These are phyloP conservation scores for Strix occidentalis DNA, from an alignment of 2,797 vertebrate species.

Conservation along the genomic window DNA sequence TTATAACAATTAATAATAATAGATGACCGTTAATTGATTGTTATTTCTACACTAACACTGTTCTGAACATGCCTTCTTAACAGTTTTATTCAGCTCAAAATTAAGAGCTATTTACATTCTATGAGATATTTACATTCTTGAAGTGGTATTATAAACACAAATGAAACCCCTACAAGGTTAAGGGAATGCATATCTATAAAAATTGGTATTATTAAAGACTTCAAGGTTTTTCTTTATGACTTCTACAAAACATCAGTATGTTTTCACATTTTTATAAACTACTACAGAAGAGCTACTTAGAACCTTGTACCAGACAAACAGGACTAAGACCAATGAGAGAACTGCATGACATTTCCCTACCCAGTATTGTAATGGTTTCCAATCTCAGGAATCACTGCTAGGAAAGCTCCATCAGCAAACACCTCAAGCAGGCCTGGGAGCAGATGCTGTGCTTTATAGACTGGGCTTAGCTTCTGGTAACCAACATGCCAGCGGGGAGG, in stretches of 20 bases:
- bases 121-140: neutral
- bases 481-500: accelerated
- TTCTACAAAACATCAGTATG: neutral
- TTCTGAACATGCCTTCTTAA: neutral
- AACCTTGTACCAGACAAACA: accelerated
- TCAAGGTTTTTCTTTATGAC: neutral
- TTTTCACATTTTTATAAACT: neutral
- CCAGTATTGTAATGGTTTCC: accelerated
- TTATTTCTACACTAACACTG: neutral
- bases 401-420: accelerated
- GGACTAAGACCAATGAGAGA: accelerated
- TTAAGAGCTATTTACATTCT: neutral
- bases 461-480: accelerated
- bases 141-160: neutral
- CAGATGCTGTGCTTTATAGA: accelerated
- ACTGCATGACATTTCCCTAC: neutral
- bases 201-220: neutral
- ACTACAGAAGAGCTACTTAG: neutral
- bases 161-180: neutral
- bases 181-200: neutral
- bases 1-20: neutral
- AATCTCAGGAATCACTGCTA: accelerated
- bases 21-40: neutral
- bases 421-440: accelerated
- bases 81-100: neutral